Percentiles rank a stretch among this genome's conserved stretches.
These are phyloP conservation scores for Astur gentilis DNA, from an alignment of 2,113 vertebrate genomes.

Conservation along the genomic window DNA sequence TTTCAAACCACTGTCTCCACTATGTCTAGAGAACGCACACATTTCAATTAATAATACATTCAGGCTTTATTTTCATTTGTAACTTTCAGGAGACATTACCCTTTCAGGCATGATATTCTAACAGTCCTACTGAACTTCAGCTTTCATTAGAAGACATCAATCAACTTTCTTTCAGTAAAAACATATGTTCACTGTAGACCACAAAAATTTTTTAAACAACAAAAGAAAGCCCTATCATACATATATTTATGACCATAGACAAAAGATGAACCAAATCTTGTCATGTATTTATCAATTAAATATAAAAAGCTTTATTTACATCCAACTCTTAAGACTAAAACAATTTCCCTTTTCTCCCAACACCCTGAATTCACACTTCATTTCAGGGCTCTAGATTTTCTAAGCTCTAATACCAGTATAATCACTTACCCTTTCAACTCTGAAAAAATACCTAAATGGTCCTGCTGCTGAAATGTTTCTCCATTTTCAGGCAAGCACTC, in stretches of 20 bases:
- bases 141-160: slow-evolving; percentile 51
- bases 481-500: background rate
- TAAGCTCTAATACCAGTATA: background rate
- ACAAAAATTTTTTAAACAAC: slow-evolving; percentile 7
- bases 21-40: slow-evolving; percentile 46
- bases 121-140: slow-evolving; percentile 12
- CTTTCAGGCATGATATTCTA: slow-evolving; percentile 45
- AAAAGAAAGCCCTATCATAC: background rate
- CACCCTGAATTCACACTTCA: background rate
- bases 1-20: slow-evolving; percentile 69
- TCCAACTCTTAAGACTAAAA: background rate
- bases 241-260: background rate
- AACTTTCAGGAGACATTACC: slow-evolving; percentile 35
- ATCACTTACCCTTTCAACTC: background rate
- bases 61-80: slow-evolving; percentile 31
- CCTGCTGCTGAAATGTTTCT: background rate
- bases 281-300: background rate
- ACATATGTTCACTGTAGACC: slow-evolving; percentile 39
- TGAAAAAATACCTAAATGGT: background rate
- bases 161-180: slow-evolving; percentile 43
- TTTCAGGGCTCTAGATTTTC: background rate
- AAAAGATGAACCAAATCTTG: background rate
- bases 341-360: background rate
- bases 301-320: background rate
- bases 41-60: slow-evolving; percentile 58